Evolutionary conservation across 2,113 vertebrate species (phyloP).

Genomic region (Ictalurus punctatus): DNA sequence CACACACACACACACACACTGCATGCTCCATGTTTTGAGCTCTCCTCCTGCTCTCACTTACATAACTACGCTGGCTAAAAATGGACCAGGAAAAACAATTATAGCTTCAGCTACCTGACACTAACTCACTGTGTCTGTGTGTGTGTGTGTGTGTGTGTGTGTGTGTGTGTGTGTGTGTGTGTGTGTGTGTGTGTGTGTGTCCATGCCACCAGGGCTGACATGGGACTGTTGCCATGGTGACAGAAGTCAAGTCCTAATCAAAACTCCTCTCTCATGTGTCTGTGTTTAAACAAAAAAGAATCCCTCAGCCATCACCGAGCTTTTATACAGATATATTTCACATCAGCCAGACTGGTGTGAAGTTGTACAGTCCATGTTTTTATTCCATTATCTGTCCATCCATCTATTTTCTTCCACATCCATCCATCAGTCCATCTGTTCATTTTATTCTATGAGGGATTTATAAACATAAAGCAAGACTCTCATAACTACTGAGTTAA

Average conservation of each 20-base stretch:
- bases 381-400: background rate
- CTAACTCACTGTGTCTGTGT: slow-evolving; percentile 35
- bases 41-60: slow-evolving; percentile 45
- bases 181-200: slow-evolving; percentile 15
- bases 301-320: background rate
- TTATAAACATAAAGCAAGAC: background rate
- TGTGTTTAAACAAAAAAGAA: background rate
- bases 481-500: background rate
- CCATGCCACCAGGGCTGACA: slow-evolving; percentile 27
- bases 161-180: slow-evolving; percentile 12
- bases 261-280: slow-evolving; percentile 34
- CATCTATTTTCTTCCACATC: background rate
- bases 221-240: slow-evolving; percentile 46
- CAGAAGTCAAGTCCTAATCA: slow-evolving; percentile 35
- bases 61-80: slow-evolving; percentile 52
- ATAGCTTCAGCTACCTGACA: slow-evolving; percentile 51
- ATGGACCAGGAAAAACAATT: slow-evolving; percentile 53
- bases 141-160: background rate
- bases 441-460: no score
- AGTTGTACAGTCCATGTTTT: background rate
- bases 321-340: background rate
- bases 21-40: slow-evolving; percentile 5
- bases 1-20: slow-evolving; percentile 18
- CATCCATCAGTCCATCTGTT: background rate
- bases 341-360: background rate